phyloP scores from a whole-genome alignment of 2,797 vertebrate genomes.

The Sus cebifrons region DNA sequence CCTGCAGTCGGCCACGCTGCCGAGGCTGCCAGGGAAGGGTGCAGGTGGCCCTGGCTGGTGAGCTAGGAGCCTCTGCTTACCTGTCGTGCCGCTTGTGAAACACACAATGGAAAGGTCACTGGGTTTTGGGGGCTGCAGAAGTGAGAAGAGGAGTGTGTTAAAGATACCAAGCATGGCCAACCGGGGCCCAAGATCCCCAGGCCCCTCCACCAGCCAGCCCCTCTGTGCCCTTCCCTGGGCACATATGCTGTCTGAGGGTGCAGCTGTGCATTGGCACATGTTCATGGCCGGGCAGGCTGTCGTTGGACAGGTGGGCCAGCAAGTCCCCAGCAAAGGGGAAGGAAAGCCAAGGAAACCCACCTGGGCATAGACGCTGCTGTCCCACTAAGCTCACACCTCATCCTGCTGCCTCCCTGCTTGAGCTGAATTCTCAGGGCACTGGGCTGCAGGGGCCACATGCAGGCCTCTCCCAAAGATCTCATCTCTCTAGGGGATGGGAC shows the following conservation, averaged over 20 bases:
- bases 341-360: not conserved
- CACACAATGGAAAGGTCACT: constrained; percentile 93
- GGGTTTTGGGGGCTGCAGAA: constrained; percentile 90
- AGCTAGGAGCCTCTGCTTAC: constrained; percentile 84
- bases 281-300: too few relatives aligned
- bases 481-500: not conserved
- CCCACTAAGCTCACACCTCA: not conserved
- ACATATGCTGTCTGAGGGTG: not conserved
- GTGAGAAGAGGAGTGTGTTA: constrained; percentile 28
- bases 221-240: rapidly evolving
- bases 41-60: not conserved
- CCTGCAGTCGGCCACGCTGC: not conserved
- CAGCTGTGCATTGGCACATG: not conserved
- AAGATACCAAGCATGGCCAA: not conserved
- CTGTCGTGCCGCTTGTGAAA: constrained; percentile 93
- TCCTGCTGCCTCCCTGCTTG: not conserved
- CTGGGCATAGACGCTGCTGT: rapidly evolving
- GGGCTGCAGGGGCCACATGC: not conserved
- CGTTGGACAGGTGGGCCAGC: not conserved
- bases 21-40: not conserved
- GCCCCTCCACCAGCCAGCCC: not conserved
- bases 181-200: not conserved
- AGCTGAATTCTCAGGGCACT: not conserved
- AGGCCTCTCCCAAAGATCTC: not conserved
- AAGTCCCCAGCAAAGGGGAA: not conserved